phyloP scores from a whole-genome alignment of 2,888 invertebrate species.

The Biston stratarius region DNA sequence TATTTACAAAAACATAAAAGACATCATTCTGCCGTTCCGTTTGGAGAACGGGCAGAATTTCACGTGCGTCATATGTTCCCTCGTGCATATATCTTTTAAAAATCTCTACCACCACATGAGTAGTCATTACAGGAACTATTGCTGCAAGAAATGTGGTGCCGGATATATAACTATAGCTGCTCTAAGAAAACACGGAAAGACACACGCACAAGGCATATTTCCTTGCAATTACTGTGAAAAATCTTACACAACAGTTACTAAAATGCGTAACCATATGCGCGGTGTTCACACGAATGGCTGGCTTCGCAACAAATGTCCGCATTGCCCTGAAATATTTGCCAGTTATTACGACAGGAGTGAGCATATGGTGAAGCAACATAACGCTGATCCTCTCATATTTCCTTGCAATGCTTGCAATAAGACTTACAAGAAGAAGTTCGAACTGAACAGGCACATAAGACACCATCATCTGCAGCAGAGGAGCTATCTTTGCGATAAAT shows the following conservation, averaged over 20 bases:
- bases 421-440: constrained; percentile 78
- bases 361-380: constrained; percentile 74
- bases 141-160: constrained; percentile 78
- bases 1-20: constrained; percentile 76
- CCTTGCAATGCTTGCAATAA: constrained; percentile 81
- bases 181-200: constrained; percentile 78
- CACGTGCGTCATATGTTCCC: constrained; percentile 75
- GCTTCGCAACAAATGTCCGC: constrained; percentile 80
- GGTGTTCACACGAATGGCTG: constrained; percentile 80
- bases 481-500: constrained; percentile 75
- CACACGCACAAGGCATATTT: constrained; percentile 82
- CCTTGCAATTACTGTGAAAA: constrained; percentile 84
- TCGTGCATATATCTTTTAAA: constrained; percentile 78
- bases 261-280: constrained; percentile 78
- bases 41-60: constrained; percentile 73
- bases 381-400: constrained; percentile 68
- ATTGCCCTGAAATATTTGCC: constrained; percentile 78
- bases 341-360: constrained; percentile 80
- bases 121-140: constrained; percentile 80
- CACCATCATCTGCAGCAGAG: constrained; percentile 79
- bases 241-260: constrained; percentile 80
- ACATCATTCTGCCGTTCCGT: constrained; percentile 79
- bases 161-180: constrained; percentile 80
- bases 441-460: constrained; percentile 76
- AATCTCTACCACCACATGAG: constrained; percentile 82